Percentiles rank a stretch among this genome's conserved stretches.
Evolutionary conservation across 2,797 vertebrate species (phyloP).

Genomic region (Acipenser oxyrinchus): DNA sequence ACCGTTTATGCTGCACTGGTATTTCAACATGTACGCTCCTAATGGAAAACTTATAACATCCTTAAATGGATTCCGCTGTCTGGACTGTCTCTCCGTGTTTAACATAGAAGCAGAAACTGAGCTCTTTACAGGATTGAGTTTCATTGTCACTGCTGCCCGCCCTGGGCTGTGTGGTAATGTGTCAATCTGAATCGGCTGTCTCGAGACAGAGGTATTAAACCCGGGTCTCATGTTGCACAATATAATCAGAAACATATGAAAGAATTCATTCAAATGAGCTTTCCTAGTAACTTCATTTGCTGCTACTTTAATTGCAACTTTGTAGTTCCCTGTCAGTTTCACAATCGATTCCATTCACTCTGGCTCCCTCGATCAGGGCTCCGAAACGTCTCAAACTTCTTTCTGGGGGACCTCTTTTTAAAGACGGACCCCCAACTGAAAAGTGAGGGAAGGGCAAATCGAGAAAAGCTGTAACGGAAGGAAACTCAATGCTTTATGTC

Average conservation of each 20-base stretch:
- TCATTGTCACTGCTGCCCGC: constrained; percentile 54
- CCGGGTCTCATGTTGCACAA: constrained; percentile 53
- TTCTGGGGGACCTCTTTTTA: too few species aligned
- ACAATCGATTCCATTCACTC: constrained; percentile 35
- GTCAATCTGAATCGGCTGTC: constrained; percentile 53
- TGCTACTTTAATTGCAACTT: constrained; percentile 53
- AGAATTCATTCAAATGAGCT: constrained; percentile 27
- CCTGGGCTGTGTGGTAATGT: constrained; percentile 50
- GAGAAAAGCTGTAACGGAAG: too few species aligned
- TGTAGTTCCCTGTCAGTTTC: constrained; percentile 43
- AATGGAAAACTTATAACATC: constrained; percentile 12
- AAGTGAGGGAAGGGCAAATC: too few species aligned
- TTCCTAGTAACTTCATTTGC: constrained; percentile 48
- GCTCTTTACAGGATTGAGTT: constrained; percentile 55
- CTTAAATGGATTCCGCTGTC: constrained; percentile 42
- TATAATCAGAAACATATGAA: constrained; percentile 60
- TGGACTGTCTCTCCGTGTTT: constrained; percentile 31
- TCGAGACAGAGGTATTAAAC: constrained; percentile 50
- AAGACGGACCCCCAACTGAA: too few species aligned
- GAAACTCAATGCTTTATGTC: too few species aligned
- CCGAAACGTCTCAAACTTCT: too few species aligned
- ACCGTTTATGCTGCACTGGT: too few species aligned
- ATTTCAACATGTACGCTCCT: constrained; percentile 17
- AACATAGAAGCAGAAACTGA: constrained; percentile 48
- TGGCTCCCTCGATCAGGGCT: background rate